Evolutionary conservation across 2,888 invertebrate genomes (phyloP).

Genomic region (Labia minor): DNA sequence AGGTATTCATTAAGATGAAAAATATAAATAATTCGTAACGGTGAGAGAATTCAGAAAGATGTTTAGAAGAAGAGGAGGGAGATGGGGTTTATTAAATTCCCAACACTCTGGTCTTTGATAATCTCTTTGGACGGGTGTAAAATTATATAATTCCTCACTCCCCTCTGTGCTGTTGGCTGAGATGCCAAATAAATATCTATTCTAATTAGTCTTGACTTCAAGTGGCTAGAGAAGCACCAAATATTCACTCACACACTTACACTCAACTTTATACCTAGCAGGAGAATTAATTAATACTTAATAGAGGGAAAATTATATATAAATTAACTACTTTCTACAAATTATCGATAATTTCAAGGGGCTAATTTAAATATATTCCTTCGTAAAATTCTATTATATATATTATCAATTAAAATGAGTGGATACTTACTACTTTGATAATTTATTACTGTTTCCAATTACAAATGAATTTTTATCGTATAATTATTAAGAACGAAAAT

Average conservation of each 20-base stretch:
- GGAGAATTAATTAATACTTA: neutral
- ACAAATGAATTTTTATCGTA: too few species aligned
- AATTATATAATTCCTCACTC: neutral
- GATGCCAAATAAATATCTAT: constrained; percentile 13
- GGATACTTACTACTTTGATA: too few species aligned
- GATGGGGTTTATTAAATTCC: neutral
- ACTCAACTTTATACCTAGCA: too few species aligned
- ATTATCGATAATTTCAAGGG: neutral
- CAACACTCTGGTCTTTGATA: constrained; percentile 1
- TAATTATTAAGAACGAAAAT: too few species aligned
- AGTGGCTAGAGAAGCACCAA: neutral
- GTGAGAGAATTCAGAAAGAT: too few species aligned
- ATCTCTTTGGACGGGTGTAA: constrained; percentile 8
- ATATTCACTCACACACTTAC: neutral
- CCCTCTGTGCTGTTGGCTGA: neutral
- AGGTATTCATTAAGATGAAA: too few species aligned
- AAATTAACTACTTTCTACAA: neutral
- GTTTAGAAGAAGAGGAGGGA: neutral
- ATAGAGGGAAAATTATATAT: neutral
- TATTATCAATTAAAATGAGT: too few species aligned
- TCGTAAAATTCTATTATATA: too few species aligned
- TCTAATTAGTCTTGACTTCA: neutral
- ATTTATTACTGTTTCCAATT: too few species aligned
- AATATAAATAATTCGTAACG: too few species aligned
- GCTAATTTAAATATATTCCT: too few species aligned